phyloP scores from a whole-genome alignment of 2,888 invertebrate species.

The Torymus auratus region DNA sequence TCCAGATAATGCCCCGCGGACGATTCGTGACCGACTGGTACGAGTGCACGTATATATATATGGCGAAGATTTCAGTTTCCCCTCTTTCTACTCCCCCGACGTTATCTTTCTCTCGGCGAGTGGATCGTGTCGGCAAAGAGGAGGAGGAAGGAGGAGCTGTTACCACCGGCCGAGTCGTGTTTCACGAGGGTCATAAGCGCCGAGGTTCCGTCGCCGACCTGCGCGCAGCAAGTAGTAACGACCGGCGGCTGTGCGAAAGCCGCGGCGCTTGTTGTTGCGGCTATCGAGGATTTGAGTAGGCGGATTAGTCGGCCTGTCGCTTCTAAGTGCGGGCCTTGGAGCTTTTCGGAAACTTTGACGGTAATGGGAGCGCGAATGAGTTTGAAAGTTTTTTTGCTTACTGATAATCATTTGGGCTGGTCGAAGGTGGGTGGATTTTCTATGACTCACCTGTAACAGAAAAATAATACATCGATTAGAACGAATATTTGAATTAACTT shows the following conservation, averaged over 20 bases:
- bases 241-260: too few relatives aligned
- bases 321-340: neutral
- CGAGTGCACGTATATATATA: neutral
- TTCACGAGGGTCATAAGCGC: slow-evolving; percentile 44
- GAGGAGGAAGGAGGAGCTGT: neutral
- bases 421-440: too few relatives aligned
- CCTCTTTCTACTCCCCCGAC: neutral
- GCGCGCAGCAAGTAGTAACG: too few relatives aligned
- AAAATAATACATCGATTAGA: neutral
- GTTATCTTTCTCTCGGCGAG: slow-evolving; percentile 25
- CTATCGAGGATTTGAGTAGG: neutral
- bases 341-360: neutral
- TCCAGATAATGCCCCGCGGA: slow-evolving; percentile 53
- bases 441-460: slow-evolving; percentile 40
- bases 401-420: too few relatives aligned
- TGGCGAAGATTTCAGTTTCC: slow-evolving; percentile 22
- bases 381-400: too few relatives aligned
- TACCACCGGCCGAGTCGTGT: slow-evolving; percentile 44
- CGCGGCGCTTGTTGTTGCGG: neutral
- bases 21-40: slow-evolving; percentile 39
- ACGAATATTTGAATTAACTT: too few relatives aligned
- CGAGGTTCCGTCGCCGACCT: slow-evolving; percentile 7
- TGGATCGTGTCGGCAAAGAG: slow-evolving; percentile 15
- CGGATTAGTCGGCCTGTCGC: neutral
- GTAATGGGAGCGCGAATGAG: too few relatives aligned